Base-by-base conservation (phyloP, 2,113 vertebrate species). In the Zapus hudsonius region DNA sequence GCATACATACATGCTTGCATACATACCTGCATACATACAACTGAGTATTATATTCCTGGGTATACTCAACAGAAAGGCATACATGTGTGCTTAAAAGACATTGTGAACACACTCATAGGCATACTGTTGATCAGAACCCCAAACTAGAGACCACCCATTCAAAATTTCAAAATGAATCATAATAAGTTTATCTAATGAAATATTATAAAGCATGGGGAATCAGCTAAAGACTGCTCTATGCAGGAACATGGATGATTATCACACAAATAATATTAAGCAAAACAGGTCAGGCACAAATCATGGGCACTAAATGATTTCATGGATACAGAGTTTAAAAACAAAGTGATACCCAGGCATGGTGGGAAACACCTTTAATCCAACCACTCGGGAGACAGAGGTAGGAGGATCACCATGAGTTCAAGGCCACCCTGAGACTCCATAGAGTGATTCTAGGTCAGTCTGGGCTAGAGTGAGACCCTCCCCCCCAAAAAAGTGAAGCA, bases 241-340 rank as follows among this genome's bases (percentile, higher is more conserved):
- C 16, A 73, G 55, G 20, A 83, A 90, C 4, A n/a, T 10, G 38
- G 59, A 52, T 92, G 78, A 93, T 86, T 63, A 42, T 76, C 9
- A 86, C 22, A 87, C 55, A 94, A 75, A 75, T 57, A 55, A 40
- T 59, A 82, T 79, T 92, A 57, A 92, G 42, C 31, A 23, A 57
- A 87, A 83, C 17, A 79, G 42, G 25, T 33, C 25, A 63, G 87
- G 61, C 8, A 73, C 31, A 55, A 63, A 83, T 52, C 52, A 79
- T 19, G 42, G 5, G 0, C 44, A 70, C 31, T 64, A 64, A 64
- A 25, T 64, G 27, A 23, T 61, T 94, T 36, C 38, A 47, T 83
- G 55, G 40, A 64, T 72, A 40, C 19, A 31, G 89, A 70, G 16
- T 57, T 92, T 73, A 83, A 82, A 84, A 89, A 67, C 88, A 84